These are phyloP conservation scores for Drosophila nebulosa DNA, from an alignment of 1,140 invertebrate species.

Conservation along the genomic window DNA sequence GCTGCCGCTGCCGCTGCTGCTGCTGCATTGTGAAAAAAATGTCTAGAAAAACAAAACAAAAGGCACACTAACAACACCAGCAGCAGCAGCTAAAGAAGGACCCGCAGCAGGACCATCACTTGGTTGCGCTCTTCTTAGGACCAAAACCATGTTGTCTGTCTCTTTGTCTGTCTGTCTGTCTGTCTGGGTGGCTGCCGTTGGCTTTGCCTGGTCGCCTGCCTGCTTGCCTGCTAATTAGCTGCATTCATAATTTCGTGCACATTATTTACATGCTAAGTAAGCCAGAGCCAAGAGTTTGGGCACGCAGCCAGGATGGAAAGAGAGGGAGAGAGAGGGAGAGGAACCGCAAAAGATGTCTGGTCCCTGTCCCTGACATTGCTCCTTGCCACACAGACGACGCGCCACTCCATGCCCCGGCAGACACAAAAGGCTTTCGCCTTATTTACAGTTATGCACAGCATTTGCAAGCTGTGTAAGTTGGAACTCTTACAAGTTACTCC, in stretches of 20 bases:
- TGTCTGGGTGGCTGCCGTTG: neutral
- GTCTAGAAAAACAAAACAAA: constrained; percentile 25
- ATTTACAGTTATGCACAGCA: constrained; percentile 68
- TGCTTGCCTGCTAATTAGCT: constrained; percentile 63
- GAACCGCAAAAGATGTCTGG: constrained; percentile 48
- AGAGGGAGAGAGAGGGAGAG: neutral
- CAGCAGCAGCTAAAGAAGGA: constrained; percentile 1
- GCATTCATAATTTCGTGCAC: constrained; percentile 77
- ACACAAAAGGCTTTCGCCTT: constrained; percentile 48
- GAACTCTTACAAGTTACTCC: constrained; percentile 67
- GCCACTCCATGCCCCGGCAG: neutral
- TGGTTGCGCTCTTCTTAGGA: neutral
- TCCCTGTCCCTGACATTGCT: constrained; percentile 25
- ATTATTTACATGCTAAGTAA: constrained; percentile 77
- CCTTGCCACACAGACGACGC: constrained; percentile 2
- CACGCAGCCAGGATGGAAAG: constrained; percentile 25
- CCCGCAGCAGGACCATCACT: neutral
- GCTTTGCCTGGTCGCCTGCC: neutral
- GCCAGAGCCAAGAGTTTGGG: constrained; percentile 16
- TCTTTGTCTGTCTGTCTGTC: neutral
- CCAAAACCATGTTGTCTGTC: neutral
- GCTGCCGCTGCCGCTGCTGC: neutral
- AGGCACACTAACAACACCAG: constrained; percentile 4
- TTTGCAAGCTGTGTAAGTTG: constrained; percentile 54
- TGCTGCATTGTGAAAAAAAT: constrained; percentile 12